Percentiles rank a stretch among this genome's conserved stretches.
Conservation (phyloP, 2,888 invertebrate species). For the Electrophaes corylata region DNA sequence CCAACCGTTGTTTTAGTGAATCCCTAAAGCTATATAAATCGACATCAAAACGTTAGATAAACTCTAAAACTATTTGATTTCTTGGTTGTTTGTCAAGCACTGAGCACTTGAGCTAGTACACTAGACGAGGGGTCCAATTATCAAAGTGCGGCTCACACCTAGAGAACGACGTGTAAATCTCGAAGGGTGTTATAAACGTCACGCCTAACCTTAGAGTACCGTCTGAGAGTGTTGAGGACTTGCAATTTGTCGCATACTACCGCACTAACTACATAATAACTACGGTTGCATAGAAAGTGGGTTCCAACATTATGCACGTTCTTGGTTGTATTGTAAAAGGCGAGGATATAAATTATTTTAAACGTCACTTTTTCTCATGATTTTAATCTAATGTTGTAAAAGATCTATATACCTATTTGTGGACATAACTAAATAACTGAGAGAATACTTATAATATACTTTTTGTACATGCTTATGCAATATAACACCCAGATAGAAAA, state of each 20-base stretch:
- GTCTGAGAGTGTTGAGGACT: constrained; percentile 20
- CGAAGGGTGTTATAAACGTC: constrained; percentile 28
- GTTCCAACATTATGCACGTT: background rate
- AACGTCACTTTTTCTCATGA: too few species aligned
- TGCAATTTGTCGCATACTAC: constrained; percentile 16
- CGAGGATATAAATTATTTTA: too few species aligned
- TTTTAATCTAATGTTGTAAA: too few species aligned
- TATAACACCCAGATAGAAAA: too few species aligned
- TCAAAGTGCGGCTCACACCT: constrained; percentile 14
- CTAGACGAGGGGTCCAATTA: constrained; percentile 11
- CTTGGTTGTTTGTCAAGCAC: background rate
- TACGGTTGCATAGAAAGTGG: constrained; percentile 2
- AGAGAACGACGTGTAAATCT: constrained; percentile 28
- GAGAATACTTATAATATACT: too few species aligned
- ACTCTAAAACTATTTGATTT: background rate
- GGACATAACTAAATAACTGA: too few species aligned
- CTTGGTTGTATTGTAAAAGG: too few species aligned
- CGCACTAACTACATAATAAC: constrained; percentile 6
- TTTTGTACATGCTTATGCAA: too few species aligned
- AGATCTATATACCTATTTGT: too few species aligned
- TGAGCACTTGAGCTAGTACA: constrained; percentile 3
- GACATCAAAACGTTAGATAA: background rate
- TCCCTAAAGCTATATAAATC: too few species aligned
- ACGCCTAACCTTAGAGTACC: constrained; percentile 17
- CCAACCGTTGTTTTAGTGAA: too few species aligned